Percentiles rank a stretch among this genome's conserved stretches.
Evolutionary conservation across 1,140 invertebrate genomes (phyloP).

Genomic region (Rhopalosiphum maidis): DNA sequence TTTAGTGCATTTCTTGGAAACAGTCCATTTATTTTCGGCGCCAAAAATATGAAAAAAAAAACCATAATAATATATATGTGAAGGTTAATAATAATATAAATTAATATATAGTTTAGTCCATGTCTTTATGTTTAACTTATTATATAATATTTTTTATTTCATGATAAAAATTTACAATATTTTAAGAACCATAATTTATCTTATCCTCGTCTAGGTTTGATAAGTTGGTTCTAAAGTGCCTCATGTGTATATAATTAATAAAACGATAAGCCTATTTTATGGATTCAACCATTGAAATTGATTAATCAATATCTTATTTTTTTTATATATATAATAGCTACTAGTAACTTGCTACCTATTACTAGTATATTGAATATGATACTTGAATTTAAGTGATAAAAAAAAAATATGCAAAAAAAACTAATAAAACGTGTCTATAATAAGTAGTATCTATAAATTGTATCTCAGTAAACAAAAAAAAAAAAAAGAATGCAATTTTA

Average conservation of each 20-base stretch:
- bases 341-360: background rate
- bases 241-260: slow-evolving; percentile 1
- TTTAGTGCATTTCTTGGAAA: slow-evolving; percentile 41
- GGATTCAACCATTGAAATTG: background rate
- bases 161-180: slow-evolving; percentile 23
- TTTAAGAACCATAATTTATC: slow-evolving; percentile 12
- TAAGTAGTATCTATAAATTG: background rate
- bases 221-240: slow-evolving; percentile 42
- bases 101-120: background rate
- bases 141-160: slow-evolving; percentile 35
- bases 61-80: background rate
- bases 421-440: background rate
- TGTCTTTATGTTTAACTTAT: background rate
- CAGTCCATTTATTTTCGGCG: slow-evolving; percentile 9
- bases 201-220: background rate
- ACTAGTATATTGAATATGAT: slow-evolving; percentile 9
- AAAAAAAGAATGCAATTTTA: background rate
- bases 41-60: slow-evolving; percentile 50
- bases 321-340: background rate
- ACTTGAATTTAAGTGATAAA: slow-evolving; percentile 14
- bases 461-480: background rate
- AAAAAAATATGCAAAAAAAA: background rate
- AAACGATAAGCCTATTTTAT: slow-evolving; percentile 35
- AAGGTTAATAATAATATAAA: slow-evolving; percentile 47
- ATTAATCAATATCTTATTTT: background rate